Percentiles rank a stretch among this genome's conserved stretches.
These are phyloP conservation scores for Porites lutea DNA, from an alignment of 64 coral and sea anemone genomes.

Conservation along the genomic window DNA sequence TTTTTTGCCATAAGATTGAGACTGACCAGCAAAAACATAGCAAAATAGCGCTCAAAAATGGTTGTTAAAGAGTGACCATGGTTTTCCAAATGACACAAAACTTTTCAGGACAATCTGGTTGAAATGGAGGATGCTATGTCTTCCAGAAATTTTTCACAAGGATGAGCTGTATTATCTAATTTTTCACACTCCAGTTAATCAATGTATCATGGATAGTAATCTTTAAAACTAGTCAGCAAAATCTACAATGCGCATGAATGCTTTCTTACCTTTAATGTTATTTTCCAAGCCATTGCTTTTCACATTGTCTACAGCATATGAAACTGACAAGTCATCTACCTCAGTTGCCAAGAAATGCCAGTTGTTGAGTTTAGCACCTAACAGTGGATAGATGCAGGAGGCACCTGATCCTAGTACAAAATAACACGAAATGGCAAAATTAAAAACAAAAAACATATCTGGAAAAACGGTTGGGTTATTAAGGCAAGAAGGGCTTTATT, in stretches of 20 bases:
- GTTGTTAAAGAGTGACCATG: too few relatives aligned
- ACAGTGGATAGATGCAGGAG: constrained; percentile 92
- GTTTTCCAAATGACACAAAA: too few relatives aligned
- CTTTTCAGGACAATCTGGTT: too few relatives aligned
- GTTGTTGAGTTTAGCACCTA: constrained; percentile 85
- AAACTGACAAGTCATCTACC: constrained; percentile 81
- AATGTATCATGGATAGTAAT: not conserved
- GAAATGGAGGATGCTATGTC: too few relatives aligned
- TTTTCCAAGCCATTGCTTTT: constrained; percentile 72
- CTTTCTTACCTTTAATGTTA: constrained; percentile 77
- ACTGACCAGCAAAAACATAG: too few relatives aligned
- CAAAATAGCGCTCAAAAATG: too few relatives aligned
- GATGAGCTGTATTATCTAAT: too few relatives aligned
- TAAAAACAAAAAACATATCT: not conserved
- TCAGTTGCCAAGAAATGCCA: constrained; percentile 96
- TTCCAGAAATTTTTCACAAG: too few relatives aligned
- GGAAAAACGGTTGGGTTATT: too few relatives aligned
- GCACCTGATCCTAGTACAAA: constrained; percentile 76
- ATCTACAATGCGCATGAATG: not conserved
- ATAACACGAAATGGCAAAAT: not conserved
- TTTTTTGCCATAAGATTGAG: too few relatives aligned
- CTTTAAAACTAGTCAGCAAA: not conserved
- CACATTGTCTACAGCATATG: constrained; percentile 81
- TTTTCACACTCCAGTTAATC: too few relatives aligned
- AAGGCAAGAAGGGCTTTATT: too few relatives aligned